Evolutionary conservation across 1,140 invertebrate species (phyloP).

Genomic region (Trichoplusia ni): DNA sequence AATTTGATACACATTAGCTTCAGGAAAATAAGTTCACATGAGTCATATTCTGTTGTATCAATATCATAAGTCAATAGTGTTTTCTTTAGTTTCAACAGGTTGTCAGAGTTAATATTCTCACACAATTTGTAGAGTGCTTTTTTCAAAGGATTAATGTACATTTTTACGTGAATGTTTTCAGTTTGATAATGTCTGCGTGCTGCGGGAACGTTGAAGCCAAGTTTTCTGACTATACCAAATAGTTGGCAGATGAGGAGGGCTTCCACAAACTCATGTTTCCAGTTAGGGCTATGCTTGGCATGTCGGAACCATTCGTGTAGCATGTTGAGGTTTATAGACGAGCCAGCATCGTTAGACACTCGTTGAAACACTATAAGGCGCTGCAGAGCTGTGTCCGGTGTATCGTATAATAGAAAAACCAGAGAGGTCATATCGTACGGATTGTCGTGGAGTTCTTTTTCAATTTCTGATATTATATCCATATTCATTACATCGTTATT

Average conservation of each 20-base stretch:
- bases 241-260: slow-evolving; percentile 65
- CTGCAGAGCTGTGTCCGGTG: slow-evolving; percentile 69
- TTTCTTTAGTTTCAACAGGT: slow-evolving; percentile 60
- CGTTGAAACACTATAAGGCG: slow-evolving; percentile 62
- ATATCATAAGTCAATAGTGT: slow-evolving; percentile 57
- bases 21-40: slow-evolving; percentile 66
- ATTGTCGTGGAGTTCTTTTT: slow-evolving; percentile 59
- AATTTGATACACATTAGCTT: slow-evolving; percentile 68
- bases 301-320: slow-evolving; percentile 66
- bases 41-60: slow-evolving; percentile 58
- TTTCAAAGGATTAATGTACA: slow-evolving; percentile 67
- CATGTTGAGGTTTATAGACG: slow-evolving; percentile 56
- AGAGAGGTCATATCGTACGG: slow-evolving; percentile 65
- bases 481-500: slow-evolving; percentile 53
- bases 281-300: slow-evolving; percentile 54
- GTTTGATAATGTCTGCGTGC: slow-evolving; percentile 58
- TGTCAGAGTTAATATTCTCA: slow-evolving; percentile 60
- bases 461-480: slow-evolving; percentile 57
- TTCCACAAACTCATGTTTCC: slow-evolving; percentile 71
- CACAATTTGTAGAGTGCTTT: slow-evolving; percentile 65
- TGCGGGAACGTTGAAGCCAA: slow-evolving; percentile 59
- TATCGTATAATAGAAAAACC: slow-evolving; percentile 72
- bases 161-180: slow-evolving; percentile 45
- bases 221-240: slow-evolving; percentile 60
- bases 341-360: slow-evolving; percentile 51